Conservation (phyloP, 1,140 invertebrate species). For the Plectrocnemia conspersa region DNA sequence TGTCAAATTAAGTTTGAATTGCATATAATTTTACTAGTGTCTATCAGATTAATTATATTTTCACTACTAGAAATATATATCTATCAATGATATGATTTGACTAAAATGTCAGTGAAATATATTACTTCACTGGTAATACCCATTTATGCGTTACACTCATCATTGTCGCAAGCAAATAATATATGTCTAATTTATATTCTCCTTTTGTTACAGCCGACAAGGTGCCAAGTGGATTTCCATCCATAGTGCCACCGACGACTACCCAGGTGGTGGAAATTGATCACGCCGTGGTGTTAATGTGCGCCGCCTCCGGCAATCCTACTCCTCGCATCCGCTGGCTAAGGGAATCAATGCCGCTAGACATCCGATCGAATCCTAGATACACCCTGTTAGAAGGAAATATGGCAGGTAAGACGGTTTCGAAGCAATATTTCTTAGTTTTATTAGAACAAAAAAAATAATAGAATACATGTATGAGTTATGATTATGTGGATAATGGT, state of each 20-base stretch:
- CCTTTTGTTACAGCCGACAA: conserved; percentile 71
- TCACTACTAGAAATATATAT: too few species aligned
- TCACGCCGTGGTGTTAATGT: conserved; percentile 82
- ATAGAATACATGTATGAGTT: background rate
- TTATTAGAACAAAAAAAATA: background rate
- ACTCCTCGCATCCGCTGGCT: conserved; percentile 87
- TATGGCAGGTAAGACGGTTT: conserved; percentile 68
- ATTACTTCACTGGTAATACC: too few species aligned
- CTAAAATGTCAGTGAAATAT: too few species aligned
- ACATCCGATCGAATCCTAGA: conserved; percentile 74
- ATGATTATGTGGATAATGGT: too few species aligned
- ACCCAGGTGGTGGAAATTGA: conserved; percentile 92
- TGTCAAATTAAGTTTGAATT: too few species aligned
- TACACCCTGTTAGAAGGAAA: conserved; percentile 71
- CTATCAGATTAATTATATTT: too few species aligned
- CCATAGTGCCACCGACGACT: conserved; percentile 63
- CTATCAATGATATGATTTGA: too few species aligned
- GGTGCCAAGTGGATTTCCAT: conserved; percentile 85
- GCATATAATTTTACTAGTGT: too few species aligned
- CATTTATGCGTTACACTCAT: too few species aligned
- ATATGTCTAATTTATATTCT: too few species aligned
- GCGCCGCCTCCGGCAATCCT: conserved; percentile 81
- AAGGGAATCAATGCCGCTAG: conserved; percentile 83
- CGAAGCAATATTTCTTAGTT: too few species aligned
- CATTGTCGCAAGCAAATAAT: too few species aligned